Evolutionary conservation across 2,888 invertebrate genomes (phyloP).

Genomic region (Blastobasis adustella): DNA sequence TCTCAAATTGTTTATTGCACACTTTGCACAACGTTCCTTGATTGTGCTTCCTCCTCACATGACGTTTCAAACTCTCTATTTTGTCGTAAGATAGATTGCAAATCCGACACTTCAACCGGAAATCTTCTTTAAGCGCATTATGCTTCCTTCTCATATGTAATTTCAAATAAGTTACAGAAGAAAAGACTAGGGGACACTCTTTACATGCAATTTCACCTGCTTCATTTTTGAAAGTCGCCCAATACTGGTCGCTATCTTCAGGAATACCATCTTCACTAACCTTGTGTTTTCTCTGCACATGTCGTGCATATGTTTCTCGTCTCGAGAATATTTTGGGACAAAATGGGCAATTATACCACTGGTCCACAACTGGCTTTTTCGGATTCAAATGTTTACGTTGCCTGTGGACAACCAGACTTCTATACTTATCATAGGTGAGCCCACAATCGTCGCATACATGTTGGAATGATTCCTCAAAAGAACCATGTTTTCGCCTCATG

Average conservation of each 20-base stretch:
- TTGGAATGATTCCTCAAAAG: slow-evolving; percentile 51
- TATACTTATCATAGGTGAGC: slow-evolving; percentile 56
- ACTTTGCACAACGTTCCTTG: slow-evolving; percentile 48
- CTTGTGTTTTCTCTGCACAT: slow-evolving; percentile 58
- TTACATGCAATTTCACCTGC: slow-evolving; percentile 56
- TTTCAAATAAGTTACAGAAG: slow-evolving; percentile 51
- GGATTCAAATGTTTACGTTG: slow-evolving; percentile 47
- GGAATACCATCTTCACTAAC: slow-evolving; percentile 34
- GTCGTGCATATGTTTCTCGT: slow-evolving; percentile 57
- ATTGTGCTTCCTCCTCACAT: slow-evolving; percentile 57
- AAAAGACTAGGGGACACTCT: slow-evolving; percentile 56
- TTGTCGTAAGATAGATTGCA: slow-evolving; percentile 64
- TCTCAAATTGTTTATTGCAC: slow-evolving; percentile 55
- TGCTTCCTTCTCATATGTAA: slow-evolving; percentile 63
- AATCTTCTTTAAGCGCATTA: slow-evolving; percentile 51
- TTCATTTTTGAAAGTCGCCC: slow-evolving; percentile 33
- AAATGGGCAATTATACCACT: slow-evolving; percentile 56
- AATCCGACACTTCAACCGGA: slow-evolving; percentile 55
- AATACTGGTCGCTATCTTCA: slow-evolving; percentile 19
- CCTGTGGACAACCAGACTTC: slow-evolving; percentile 54
- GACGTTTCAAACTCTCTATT: slow-evolving; percentile 61
- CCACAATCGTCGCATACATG: slow-evolving; percentile 53
- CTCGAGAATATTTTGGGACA: slow-evolving; percentile 54
- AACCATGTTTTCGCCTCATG: slow-evolving; percentile 58
- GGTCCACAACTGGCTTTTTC: slow-evolving; percentile 32